phyloP scores from a whole-genome alignment of 1,140 invertebrate species.

The Hylyphantes graminicola region DNA sequence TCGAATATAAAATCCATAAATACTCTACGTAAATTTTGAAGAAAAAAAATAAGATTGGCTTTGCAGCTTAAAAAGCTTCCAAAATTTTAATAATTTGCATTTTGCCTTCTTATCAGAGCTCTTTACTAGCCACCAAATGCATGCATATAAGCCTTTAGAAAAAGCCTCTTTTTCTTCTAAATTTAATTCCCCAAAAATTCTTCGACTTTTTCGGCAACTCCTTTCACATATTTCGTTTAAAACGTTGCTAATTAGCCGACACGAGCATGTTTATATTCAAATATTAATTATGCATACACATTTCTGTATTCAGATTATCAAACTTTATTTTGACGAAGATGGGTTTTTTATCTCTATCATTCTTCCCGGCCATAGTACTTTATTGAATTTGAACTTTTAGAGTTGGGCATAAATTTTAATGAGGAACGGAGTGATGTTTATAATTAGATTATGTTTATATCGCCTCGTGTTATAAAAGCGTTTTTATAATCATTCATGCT shows the following conservation, averaged over 20 bases:
- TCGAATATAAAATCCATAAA: too few relatives aligned
- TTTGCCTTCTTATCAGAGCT: too few relatives aligned
- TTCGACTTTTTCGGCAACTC: too few relatives aligned
- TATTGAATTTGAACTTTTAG: slow-evolving; percentile 52
- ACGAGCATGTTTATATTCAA: slow-evolving; percentile 47
- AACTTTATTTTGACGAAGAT: slow-evolving; percentile 51
- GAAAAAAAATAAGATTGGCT: too few relatives aligned
- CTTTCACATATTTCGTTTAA: slow-evolving; percentile 1
- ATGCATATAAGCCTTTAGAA: not conserved
- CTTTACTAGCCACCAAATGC: too few relatives aligned
- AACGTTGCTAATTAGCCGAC: slow-evolving; percentile 26
- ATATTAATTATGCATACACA: slow-evolving; percentile 56
- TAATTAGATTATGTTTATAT: slow-evolving; percentile 42
- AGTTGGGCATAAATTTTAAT: slow-evolving; percentile 45
- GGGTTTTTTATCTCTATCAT: not conserved
- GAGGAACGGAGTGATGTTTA: slow-evolving; percentile 11
- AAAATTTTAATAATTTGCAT: too few relatives aligned
- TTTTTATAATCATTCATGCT: slow-evolving; percentile 12
- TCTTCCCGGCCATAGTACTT: not conserved
- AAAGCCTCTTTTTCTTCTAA: not conserved
- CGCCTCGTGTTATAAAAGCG: not conserved
- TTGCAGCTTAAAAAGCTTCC: too few relatives aligned
- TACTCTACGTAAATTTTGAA: too few relatives aligned
- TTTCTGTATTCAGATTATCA: slow-evolving; percentile 40
- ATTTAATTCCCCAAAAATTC: slow-evolving; percentile 22